phyloP scores from a whole-genome alignment of 2,797 vertebrate genomes.

The Alca torda region DNA sequence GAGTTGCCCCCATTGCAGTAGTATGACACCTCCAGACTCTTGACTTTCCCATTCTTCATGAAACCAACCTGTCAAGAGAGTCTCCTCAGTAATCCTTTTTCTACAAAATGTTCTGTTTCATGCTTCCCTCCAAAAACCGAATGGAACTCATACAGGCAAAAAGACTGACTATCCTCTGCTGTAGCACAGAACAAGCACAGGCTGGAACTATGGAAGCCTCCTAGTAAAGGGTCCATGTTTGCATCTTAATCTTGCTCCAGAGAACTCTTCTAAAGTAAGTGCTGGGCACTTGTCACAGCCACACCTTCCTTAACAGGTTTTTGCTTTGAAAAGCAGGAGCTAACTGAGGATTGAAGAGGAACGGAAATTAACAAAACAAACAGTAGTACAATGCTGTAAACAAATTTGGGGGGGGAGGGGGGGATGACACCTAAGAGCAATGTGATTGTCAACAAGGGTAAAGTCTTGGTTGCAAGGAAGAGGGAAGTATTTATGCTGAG shows the following conservation, averaged over 20 bases:
- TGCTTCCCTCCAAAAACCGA: neutral
- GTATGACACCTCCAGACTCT: slow-evolving; percentile 85
- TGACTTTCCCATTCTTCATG: slow-evolving; percentile 84
- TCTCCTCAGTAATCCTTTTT: neutral
- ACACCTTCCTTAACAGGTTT: neutral
- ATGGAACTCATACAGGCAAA: neutral
- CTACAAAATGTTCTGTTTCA: neutral
- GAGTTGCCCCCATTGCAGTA: slow-evolving; percentile 90
- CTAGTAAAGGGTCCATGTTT: neutral
- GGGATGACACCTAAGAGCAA: neutral
- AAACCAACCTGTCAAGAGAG: slow-evolving; percentile 86
- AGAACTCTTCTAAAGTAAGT: neutral
- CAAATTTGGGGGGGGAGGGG: neutral
- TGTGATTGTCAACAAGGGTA: neutral
- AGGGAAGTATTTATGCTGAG: neutral
- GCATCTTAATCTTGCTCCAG: neutral
- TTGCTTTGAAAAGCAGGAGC: neutral
- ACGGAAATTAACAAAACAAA: neutral
- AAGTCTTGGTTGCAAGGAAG: neutral
- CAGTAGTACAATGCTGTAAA: neutral
- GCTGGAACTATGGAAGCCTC: neutral
- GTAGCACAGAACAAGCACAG: neutral
- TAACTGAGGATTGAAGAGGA: neutral
- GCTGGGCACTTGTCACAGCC: neutral
- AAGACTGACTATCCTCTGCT: neutral